These are phyloP conservation scores for Zaprionus vittiger DNA, from an alignment of 1,140 invertebrate genomes.

Conservation along the genomic window DNA sequence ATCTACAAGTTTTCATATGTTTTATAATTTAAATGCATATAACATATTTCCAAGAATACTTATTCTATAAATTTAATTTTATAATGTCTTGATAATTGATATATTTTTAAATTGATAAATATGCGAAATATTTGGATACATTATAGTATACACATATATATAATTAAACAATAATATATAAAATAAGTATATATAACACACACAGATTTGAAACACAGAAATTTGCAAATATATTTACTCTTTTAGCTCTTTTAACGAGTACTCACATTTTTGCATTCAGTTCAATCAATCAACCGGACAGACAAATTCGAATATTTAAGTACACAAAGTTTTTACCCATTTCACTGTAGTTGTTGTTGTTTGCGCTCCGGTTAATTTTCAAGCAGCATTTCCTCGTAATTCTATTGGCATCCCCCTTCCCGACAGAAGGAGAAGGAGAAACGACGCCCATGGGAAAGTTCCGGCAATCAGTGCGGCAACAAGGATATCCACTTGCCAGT, in stretches of 20 bases:
- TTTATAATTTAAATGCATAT: too few relatives aligned
- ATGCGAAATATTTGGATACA: background rate
- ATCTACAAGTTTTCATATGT: too few relatives aligned
- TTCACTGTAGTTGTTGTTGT: background rate
- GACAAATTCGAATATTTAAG: constrained; percentile 10
- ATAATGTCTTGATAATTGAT: background rate
- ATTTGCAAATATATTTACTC: background rate
- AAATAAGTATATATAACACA: too few relatives aligned
- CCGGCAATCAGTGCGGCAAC: constrained; percentile 42
- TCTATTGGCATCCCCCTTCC: constrained; percentile 52
- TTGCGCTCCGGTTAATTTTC: constrained; percentile 58
- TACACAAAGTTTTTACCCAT: background rate
- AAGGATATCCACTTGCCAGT: constrained; percentile 52
- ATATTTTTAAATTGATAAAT: background rate
- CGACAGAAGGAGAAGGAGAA: background rate
- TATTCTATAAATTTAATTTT: background rate
- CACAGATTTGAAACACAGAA: background rate
- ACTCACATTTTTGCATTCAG: constrained; percentile 13
- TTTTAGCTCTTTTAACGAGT: background rate
- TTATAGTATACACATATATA: too few relatives aligned
- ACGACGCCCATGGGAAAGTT: constrained; percentile 18
- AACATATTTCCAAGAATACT: too few relatives aligned
- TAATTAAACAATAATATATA: too few relatives aligned
- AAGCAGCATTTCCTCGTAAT: constrained; percentile 56
- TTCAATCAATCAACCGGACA: constrained; percentile 10